phyloP scores from a whole-genome alignment of 2,113 vertebrate genomes.

The Ceyx melanurus region DNA sequence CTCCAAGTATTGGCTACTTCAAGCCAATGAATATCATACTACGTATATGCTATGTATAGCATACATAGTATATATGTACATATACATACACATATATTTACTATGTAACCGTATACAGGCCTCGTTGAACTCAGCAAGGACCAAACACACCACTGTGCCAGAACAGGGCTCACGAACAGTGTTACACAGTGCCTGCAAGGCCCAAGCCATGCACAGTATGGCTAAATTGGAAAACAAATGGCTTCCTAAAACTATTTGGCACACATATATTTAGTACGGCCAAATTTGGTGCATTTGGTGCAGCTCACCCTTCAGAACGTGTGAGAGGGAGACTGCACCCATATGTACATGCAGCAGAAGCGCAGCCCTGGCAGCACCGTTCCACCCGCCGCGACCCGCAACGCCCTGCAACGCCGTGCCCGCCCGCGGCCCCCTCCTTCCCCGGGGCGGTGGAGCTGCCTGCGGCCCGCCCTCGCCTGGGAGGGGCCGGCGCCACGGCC shows the following conservation, averaged over 20 bases:
- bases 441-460: background rate
- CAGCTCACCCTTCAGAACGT: fast-evolving
- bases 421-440: background rate
- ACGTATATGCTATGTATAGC: too few species aligned
- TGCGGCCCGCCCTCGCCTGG: constrained; percentile 14
- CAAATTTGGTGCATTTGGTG: too few species aligned
- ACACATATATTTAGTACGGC: too few species aligned
- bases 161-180: background rate
- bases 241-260: background rate
- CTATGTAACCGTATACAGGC: fast-evolving
- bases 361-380: fast-evolving
- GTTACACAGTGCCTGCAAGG: background rate
- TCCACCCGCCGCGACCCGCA: background rate
- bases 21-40: background rate
- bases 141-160: background rate
- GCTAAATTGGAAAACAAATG: background rate
- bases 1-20: fast-evolving
- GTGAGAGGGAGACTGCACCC: fast-evolving
- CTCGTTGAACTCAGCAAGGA: background rate
- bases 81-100: too few species aligned
- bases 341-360: fast-evolving
- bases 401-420: background rate
- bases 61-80: too few species aligned
- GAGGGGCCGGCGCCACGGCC: background rate
- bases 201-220: fast-evolving